phyloP scores from a whole-genome alignment of 2,888 invertebrate species.

The Aradus depressus region DNA sequence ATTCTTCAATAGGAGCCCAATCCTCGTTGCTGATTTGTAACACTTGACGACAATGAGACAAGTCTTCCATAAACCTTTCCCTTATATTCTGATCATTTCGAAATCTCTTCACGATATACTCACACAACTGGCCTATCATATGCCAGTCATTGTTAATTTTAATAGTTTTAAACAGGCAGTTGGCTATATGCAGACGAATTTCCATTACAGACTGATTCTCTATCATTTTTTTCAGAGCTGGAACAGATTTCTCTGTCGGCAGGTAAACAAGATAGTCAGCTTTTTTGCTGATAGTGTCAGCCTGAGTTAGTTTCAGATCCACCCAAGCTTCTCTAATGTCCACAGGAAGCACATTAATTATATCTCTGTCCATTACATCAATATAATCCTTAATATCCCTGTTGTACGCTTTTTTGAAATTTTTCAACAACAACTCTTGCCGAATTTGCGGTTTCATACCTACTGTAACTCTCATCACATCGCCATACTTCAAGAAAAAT shows the following conservation, averaged over 20 bases:
- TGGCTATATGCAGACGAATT: neutral
- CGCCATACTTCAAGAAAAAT: slow-evolving; percentile 7
- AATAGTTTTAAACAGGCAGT: slow-evolving; percentile 11
- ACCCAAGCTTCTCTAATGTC: slow-evolving; percentile 17
- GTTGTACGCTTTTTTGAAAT: slow-evolving; percentile 18
- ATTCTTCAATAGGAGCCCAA: slow-evolving; percentile 20
- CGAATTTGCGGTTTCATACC: neutral
- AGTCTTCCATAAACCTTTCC: neutral
- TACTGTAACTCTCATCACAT: neutral
- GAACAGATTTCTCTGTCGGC: slow-evolving; percentile 10
- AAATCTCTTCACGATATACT: slow-evolving; percentile 11
- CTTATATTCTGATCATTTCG: slow-evolving; percentile 19
- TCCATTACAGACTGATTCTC: slow-evolving; percentile 7
- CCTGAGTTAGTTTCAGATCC: slow-evolving; percentile 12
- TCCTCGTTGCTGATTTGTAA: neutral
- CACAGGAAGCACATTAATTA: slow-evolving; percentile 10
- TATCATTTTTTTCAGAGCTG: slow-evolving; percentile 15
- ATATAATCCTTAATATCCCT: slow-evolving; percentile 10
- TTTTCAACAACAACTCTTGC: slow-evolving; percentile 3
- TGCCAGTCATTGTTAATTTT: neutral
- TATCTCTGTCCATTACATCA: neutral
- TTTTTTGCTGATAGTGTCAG: slow-evolving; percentile 1
- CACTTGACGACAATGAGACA: slow-evolving; percentile 4
- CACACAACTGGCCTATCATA: slow-evolving; percentile 1
- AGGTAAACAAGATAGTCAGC: slow-evolving; percentile 11